These are phyloP conservation scores for Lasius fuliginosus DNA, from an alignment of 2,888 invertebrate species.

Conservation along the genomic window DNA sequence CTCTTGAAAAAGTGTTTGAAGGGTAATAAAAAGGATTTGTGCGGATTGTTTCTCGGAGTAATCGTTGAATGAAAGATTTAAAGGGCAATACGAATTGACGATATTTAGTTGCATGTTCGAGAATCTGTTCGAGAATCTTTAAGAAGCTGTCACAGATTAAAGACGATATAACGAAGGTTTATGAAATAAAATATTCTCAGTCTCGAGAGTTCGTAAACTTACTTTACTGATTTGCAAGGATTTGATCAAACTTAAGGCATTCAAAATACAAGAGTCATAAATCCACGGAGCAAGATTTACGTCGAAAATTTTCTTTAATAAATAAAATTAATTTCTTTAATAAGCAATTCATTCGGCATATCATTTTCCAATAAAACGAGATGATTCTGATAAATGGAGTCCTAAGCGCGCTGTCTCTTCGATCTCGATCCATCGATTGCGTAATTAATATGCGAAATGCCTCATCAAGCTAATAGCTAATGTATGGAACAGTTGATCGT, in stretches of 20 bases:
- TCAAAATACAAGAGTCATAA: background rate
- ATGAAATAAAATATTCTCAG: background rate
- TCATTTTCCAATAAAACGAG: background rate
- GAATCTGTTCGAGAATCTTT: background rate
- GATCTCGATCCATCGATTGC: background rate
- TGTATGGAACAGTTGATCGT: conserved; percentile 10
- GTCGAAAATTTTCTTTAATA: background rate
- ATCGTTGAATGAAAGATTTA: background rate
- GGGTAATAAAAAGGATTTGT: background rate
- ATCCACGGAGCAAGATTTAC: background rate
- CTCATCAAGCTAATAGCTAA: conserved; percentile 13
- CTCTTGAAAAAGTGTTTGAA: background rate
- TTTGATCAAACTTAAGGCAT: background rate
- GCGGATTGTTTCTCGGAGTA: background rate
- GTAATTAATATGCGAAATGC: conserved; percentile 3
- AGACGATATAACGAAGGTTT: background rate
- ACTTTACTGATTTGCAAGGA: background rate
- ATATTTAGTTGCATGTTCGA: background rate
- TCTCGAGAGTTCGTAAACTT: background rate
- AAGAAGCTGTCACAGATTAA: background rate
- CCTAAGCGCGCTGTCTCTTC: background rate
- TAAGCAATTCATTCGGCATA: background rate
- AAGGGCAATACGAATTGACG: too few species aligned
- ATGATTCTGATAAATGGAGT: conserved; percentile 19
- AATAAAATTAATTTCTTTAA: background rate